Evolutionary conservation across 2,888 invertebrate genomes (phyloP).

Genomic region (Polydesmus complanatus): DNA sequence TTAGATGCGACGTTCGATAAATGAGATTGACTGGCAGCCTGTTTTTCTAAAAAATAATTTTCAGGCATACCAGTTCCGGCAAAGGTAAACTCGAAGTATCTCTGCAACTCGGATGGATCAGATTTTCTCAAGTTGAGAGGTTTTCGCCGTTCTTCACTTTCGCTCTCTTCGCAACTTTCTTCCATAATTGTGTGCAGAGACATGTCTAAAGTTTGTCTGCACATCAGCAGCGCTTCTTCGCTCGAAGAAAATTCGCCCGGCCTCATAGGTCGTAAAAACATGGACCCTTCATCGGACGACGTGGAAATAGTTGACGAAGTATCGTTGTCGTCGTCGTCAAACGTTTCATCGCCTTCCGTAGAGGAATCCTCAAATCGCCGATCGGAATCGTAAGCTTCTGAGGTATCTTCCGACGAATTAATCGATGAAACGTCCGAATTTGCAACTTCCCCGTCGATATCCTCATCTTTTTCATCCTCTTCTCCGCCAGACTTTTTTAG

Average conservation of each 20-base stretch:
- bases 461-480: neutral
- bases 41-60: neutral
- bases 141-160: slow-evolving; percentile 18
- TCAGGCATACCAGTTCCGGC: slow-evolving; percentile 44
- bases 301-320: slow-evolving; percentile 16
- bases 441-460: neutral
- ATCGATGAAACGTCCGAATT: slow-evolving; percentile 15
- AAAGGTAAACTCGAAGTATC: slow-evolving; percentile 76
- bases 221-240: neutral
- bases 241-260: slow-evolving; percentile 36
- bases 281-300: slow-evolving; percentile 42
- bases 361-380: neutral
- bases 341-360: slow-evolving; percentile 43
- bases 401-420: slow-evolving; percentile 10
- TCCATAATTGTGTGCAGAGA: slow-evolving; percentile 85
- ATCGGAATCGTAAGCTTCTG: slow-evolving; percentile 7
- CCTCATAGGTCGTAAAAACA: slow-evolving; percentile 49
- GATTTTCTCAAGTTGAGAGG: slow-evolving; percentile 31
- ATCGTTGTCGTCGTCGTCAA: slow-evolving; percentile 32
- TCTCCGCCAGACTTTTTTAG: neutral
- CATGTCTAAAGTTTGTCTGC: slow-evolving; percentile 50
- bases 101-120: slow-evolving; percentile 64
- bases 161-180: slow-evolving; percentile 85
- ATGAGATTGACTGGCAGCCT: neutral
- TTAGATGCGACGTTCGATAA: neutral